A percentile compares a stretch with the other conserved stretches of the same genome.
Conservation (phyloP, 2,113 vertebrate species). For the Eurystomus gularis region DNA sequence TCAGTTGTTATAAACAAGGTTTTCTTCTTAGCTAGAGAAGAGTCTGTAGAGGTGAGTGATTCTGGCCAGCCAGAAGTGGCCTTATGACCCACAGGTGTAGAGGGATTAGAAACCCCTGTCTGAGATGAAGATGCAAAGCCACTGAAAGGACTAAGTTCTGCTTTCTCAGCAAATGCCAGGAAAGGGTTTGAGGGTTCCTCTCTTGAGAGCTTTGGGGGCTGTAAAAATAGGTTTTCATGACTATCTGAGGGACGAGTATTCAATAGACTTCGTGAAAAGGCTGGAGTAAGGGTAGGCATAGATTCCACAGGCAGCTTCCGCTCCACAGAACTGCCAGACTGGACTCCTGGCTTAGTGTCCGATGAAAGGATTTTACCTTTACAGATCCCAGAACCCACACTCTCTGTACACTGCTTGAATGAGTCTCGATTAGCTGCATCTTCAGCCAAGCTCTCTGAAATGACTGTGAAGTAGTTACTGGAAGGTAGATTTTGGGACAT, state of each 20-base stretch:
- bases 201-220: conserved; percentile 85
- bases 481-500: conserved; percentile 91
- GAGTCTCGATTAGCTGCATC: conserved; percentile 80
- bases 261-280: conserved; percentile 82
- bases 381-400: conserved; percentile 61
- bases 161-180: conserved; percentile 88
- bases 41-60: conserved; percentile 69
- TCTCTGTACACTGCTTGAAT: conserved; percentile 77
- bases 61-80: conserved; percentile 73
- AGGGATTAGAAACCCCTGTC: conserved; percentile 52
- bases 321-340: conserved; percentile 81
- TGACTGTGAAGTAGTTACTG: conserved; percentile 88
- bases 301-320: conserved; percentile 78
- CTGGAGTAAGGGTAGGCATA: conserved; percentile 84
- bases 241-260: conserved; percentile 77
- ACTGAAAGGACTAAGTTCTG: conserved; percentile 86
- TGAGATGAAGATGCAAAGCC: conserved; percentile 82
- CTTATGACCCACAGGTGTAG: conserved; percentile 70
- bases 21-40: conserved; percentile 80
- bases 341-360: conserved; percentile 82
- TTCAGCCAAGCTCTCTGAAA: conserved; percentile 88
- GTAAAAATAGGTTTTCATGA: conserved; percentile 96
- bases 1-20: conserved; percentile 90
- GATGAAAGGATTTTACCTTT: conserved; percentile 74
- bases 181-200: conserved; percentile 94